These are phyloP conservation scores for Hypotaenidia okinawae DNA, from an alignment of 2,797 vertebrate genomes.

Conservation along the genomic window DNA sequence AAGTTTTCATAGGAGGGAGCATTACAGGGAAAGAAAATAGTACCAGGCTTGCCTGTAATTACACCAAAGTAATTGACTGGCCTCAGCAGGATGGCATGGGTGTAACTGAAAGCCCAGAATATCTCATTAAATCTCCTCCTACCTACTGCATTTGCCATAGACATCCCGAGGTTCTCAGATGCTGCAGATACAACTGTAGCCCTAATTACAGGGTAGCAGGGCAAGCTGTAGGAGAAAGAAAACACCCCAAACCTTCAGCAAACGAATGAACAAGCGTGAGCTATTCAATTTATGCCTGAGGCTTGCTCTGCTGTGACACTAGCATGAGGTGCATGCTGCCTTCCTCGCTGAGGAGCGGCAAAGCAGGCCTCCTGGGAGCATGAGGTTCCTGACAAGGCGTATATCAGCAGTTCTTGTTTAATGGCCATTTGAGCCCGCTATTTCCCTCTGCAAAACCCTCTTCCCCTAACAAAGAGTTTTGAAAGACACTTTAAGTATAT, in stretches of 20 bases:
- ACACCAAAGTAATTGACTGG: neutral
- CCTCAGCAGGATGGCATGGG: neutral
- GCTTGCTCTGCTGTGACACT: neutral
- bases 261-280: neutral
- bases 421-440: neutral
- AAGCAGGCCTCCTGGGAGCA: neutral
- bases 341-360: neutral
- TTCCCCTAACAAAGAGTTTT: neutral
- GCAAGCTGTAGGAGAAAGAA: neutral
- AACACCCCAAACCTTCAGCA: neutral
- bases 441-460: neutral
- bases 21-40: neutral
- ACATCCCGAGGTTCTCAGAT: neutral
- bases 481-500: neutral
- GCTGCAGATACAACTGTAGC: neutral
- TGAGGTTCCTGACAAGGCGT: neutral
- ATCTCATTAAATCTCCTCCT: constrained; percentile 19
- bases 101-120: neutral
- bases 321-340: neutral
- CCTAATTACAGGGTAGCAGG: neutral
- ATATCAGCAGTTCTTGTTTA: neutral
- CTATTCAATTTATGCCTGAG: neutral
- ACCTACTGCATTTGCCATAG: neutral
- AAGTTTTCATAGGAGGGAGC: neutral
- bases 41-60: neutral